A percentile compares a stretch with the other conserved stretches of the same genome.
phyloP scores from a whole-genome alignment of 1,140 invertebrate genomes.

The Steinernema khuongi region DNA sequence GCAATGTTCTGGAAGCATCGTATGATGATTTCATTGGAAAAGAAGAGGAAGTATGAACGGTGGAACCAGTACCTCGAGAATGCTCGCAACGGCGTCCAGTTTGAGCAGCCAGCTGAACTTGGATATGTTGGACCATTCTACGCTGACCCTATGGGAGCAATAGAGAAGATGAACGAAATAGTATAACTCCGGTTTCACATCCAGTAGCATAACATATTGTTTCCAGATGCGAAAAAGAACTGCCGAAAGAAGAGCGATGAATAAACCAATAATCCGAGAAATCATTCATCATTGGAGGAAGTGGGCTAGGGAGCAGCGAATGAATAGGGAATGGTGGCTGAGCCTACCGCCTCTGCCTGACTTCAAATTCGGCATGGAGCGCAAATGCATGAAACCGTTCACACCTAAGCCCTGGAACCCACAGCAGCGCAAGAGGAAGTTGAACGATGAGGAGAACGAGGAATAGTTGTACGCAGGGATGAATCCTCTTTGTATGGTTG shows the following conservation, averaged over 20 bases:
- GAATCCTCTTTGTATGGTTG: no score
- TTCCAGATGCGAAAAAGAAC: not conserved
- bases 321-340: not conserved
- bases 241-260: not conserved
- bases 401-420: no score
- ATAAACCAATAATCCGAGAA: not conserved
- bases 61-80: not conserved
- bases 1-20: not conserved
- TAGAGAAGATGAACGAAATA: not conserved
- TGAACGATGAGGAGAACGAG: no score
- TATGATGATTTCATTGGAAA: not conserved
- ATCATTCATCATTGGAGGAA: not conserved
- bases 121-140: not conserved
- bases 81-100: not conserved
- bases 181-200: not conserved
- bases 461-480: no score
- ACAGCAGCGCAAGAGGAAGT: no score
- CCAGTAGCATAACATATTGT: not conserved
- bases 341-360: not conserved
- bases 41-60: not conserved
- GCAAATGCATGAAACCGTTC: slow-evolving; percentile 1
- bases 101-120: not conserved
- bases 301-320: not conserved
- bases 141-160: not conserved
- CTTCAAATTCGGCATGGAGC: not conserved